These are phyloP conservation scores for Tipula unca DNA, from an alignment of 2,888 invertebrate genomes.

Conservation along the genomic window DNA sequence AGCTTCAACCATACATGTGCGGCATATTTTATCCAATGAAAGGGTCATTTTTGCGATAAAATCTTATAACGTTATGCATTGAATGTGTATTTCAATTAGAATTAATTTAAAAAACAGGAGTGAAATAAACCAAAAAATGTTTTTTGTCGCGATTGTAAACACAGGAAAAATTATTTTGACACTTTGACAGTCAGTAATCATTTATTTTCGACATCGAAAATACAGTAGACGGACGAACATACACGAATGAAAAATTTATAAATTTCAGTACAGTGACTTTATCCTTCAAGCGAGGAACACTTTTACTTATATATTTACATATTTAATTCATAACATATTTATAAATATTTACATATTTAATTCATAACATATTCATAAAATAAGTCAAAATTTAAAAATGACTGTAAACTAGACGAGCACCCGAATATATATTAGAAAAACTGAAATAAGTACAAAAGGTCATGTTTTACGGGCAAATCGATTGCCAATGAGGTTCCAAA, in stretches of 20 bases:
- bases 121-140: neutral
- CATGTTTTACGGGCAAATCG: too few species aligned
- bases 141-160: neutral
- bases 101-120: neutral
- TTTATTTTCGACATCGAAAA: neutral
- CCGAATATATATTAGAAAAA: too few species aligned
- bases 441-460: too few species aligned
- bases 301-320: too few species aligned
- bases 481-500: too few species aligned
- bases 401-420: too few species aligned
- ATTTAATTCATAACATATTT: too few species aligned
- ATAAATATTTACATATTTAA: too few species aligned
- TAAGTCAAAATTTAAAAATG: too few species aligned
- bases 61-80: neutral
- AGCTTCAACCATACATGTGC: constrained; percentile 35
- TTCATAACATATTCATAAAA: too few species aligned
- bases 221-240: neutral
- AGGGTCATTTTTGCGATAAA: neutral
- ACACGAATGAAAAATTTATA: too few species aligned
- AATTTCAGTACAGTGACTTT: neutral
- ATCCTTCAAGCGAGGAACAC: too few species aligned
- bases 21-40: constrained; percentile 33
- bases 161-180: neutral
- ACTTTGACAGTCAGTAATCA: neutral
- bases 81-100: neutral